Percentiles rank a stretch among this genome's conserved stretches.
Conservation (phyloP, 1,140 invertebrate species). For the Pomacea maculata region DNA sequence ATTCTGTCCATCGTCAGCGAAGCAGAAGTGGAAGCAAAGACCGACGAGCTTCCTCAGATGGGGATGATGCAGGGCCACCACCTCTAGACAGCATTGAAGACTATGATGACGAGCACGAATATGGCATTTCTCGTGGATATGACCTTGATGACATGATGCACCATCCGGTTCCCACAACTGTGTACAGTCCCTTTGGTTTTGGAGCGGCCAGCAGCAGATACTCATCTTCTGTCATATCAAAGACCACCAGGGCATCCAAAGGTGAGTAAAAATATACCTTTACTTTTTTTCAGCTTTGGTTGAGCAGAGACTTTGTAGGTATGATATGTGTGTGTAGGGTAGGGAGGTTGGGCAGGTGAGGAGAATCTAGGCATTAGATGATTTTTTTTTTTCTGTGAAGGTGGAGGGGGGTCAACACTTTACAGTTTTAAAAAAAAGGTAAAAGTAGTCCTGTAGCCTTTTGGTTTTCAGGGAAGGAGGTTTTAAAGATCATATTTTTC, state of each 20-base stretch:
- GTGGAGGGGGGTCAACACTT: no score
- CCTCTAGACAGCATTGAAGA: constrained; percentile 37
- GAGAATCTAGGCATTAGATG: no score
- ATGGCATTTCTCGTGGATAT: constrained; percentile 33
- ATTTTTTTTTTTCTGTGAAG: no score
- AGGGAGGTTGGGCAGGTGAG: no score
- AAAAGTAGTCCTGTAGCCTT: no score
- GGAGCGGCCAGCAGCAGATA: background rate
- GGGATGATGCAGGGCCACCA: constrained; percentile 34
- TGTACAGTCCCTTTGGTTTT: constrained; percentile 31
- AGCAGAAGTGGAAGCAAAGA: constrained; percentile 10
- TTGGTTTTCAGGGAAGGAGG: no score
- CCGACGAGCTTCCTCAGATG: constrained; percentile 15
- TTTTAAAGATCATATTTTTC: no score
- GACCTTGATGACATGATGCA: constrained; percentile 36
- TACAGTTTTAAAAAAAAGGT: no score
- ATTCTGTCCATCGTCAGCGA: background rate
- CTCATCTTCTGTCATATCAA: constrained; percentile 4
- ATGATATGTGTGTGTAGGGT: background rate
- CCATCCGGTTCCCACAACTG: constrained; percentile 17
- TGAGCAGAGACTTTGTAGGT: background rate
- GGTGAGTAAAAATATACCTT: background rate
- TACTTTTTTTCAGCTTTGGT: background rate
- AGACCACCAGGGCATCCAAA: constrained; percentile 3
- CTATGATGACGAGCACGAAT: constrained; percentile 35